phyloP scores from a whole-genome alignment of 2,888 invertebrate genomes.

The Agrotis puta region DNA sequence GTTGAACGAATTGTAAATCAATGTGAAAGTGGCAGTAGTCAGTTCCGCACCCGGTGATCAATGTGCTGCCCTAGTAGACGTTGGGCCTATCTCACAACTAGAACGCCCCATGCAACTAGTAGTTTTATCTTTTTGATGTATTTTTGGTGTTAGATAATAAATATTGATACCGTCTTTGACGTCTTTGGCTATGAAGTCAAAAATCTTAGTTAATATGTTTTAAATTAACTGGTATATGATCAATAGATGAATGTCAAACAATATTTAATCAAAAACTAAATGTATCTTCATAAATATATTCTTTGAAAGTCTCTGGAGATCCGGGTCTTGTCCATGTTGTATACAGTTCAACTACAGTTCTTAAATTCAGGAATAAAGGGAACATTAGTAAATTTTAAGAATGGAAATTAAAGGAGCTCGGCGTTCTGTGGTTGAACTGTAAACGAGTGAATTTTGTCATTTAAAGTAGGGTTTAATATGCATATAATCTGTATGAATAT shows the following conservation, averaged over 20 bases:
- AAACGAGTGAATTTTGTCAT: constrained; percentile 22
- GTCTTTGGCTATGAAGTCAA: constrained; percentile 50
- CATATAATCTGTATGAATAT: no score
- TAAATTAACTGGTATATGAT: constrained; percentile 32
- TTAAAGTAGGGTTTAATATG: constrained; percentile 45
- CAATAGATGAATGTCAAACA: constrained; percentile 31
- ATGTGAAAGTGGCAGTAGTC: neutral
- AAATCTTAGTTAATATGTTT: constrained; percentile 47
- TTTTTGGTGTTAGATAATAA: constrained; percentile 44
- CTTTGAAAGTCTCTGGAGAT: neutral
- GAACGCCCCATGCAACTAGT: constrained; percentile 18
- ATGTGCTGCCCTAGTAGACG: neutral
- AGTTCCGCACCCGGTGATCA: neutral
- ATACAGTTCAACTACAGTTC: constrained; percentile 28
- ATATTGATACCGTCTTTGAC: constrained; percentile 38
- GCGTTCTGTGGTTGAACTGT: constrained; percentile 44
- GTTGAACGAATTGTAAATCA: constrained; percentile 1
- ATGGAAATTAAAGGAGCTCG: neutral
- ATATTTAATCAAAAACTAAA: constrained; percentile 6
- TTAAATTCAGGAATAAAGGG: neutral
- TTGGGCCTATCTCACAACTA: constrained; percentile 10
- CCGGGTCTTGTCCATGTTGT: neutral
- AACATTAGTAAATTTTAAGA: constrained; percentile 22
- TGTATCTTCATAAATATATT: neutral
- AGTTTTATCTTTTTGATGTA: constrained; percentile 26